phyloP scores from a whole-genome alignment of 1,140 invertebrate genomes.

The Lepidurus apus region DNA sequence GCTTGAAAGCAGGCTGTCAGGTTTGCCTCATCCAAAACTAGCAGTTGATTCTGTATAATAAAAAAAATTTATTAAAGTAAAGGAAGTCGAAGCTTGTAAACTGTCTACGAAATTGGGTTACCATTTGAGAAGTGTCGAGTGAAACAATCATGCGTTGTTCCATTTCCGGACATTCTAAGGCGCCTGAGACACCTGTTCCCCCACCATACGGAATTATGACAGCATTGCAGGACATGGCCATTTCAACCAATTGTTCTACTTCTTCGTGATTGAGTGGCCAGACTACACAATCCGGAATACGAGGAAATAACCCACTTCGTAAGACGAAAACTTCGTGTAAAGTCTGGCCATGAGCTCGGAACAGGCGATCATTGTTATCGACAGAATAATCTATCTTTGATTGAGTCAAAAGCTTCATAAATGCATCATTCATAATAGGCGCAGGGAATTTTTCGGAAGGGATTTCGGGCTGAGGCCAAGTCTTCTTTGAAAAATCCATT shows the following conservation, averaged over 20 bases:
- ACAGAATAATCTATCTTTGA: conserved; percentile 65
- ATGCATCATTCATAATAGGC: conserved; percentile 43
- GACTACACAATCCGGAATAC: conserved; percentile 88
- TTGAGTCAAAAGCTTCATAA: conserved; percentile 56
- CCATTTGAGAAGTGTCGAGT: conserved; percentile 93
- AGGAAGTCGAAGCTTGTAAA: neutral
- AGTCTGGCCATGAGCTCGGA: conserved; percentile 92
- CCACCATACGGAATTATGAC: conserved; percentile 93
- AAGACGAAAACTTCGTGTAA: conserved; percentile 81
- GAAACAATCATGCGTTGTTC: conserved; percentile 81
- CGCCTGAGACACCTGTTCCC: conserved; percentile 90
- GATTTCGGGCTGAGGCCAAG: conserved; percentile 44
- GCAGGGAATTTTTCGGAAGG: neutral
- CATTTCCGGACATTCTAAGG: conserved; percentile 72
- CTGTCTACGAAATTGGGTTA: conserved; percentile 39
- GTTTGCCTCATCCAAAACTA: conserved; percentile 92
- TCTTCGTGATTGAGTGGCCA: conserved; percentile 84
- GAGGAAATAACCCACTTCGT: conserved; percentile 60
- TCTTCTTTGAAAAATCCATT: conserved; percentile 49
- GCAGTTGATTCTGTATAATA: conserved; percentile 61
- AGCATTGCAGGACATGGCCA: conserved; percentile 68
- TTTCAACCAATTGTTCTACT: conserved; percentile 70
- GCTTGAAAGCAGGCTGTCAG: conserved; percentile 74
- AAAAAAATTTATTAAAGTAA: conserved; percentile 32
- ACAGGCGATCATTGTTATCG: conserved; percentile 74